phyloP scores from a whole-genome alignment of 2,797 vertebrate species.

The Crenuchus spilurus region DNA sequence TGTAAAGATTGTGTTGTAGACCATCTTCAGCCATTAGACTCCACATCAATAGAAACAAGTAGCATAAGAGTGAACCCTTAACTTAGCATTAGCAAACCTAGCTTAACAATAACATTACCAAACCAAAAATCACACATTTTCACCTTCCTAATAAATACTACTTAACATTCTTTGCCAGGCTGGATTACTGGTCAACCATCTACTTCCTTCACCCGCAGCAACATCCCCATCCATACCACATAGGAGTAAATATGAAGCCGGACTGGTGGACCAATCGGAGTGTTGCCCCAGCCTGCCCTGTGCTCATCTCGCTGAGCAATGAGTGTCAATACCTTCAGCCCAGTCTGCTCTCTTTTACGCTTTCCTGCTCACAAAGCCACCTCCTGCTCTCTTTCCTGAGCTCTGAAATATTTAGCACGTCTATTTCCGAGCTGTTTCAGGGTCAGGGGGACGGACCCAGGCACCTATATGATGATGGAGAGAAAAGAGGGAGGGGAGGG shows the following conservation, averaged over 20 bases:
- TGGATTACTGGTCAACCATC: not conserved
- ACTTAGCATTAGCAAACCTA: too few species aligned
- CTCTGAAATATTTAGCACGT: constrained; percentile 77
- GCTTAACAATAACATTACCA: too few species aligned
- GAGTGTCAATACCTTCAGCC: constrained; percentile 58
- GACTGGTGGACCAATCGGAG: constrained; percentile 69
- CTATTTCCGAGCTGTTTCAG: constrained; percentile 71
- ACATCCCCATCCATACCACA: not conserved
- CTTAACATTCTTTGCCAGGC: too few species aligned
- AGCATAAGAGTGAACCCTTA: too few species aligned
- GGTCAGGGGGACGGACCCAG: constrained; percentile 58
- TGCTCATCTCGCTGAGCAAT: constrained; percentile 63
- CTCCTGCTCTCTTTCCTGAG: constrained; percentile 50
- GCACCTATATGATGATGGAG: constrained; percentile 54
- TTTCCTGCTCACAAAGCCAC: constrained; percentile 54
- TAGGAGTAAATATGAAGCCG: constrained; percentile 51
- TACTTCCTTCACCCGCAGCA: not conserved
- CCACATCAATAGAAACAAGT: too few species aligned
- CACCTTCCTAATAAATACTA: too few species aligned
- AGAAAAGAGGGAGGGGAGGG: not conserved
- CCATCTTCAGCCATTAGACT: too few species aligned
- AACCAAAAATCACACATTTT: too few species aligned
- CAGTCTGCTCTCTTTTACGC: constrained; percentile 30
- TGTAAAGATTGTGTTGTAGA: too few species aligned
- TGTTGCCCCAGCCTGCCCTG: constrained; percentile 70